phyloP scores from a whole-genome alignment of 30 jellyfish, hydroid and myxozoan genomes.

The Turritopsis dohrnii region DNA sequence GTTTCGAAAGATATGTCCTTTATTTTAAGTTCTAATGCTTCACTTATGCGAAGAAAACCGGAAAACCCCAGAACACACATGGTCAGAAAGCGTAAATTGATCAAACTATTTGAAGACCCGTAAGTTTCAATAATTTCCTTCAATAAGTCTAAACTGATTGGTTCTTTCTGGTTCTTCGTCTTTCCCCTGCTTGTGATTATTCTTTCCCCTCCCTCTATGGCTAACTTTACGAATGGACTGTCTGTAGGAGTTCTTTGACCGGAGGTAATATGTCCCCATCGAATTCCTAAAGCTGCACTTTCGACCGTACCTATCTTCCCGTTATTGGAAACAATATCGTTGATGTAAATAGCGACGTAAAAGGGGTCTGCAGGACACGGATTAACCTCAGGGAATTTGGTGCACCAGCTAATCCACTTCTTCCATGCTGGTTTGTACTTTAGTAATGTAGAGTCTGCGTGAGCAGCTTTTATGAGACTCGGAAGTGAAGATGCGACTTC shows the following conservation, averaged over 20 bases:
- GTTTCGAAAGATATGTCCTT: not conserved
- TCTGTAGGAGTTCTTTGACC: not conserved
- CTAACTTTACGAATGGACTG: not conserved
- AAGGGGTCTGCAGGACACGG: not conserved
- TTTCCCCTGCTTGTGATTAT: not conserved
- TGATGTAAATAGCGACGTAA: not conserved
- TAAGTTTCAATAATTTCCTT: not conserved
- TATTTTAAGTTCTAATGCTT: not conserved
- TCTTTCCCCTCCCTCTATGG: not conserved
- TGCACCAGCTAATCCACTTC: not conserved
- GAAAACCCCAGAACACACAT: not conserved
- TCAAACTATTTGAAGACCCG: not conserved
- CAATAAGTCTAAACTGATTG: not conserved
- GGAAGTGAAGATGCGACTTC: too few relatives aligned
- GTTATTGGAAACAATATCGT: not conserved
- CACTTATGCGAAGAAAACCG: not conserved
- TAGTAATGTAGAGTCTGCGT: not conserved
- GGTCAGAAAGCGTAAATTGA: not conserved
- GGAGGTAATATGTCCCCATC: not conserved
- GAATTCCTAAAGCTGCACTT: not conserved
- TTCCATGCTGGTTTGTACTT: not conserved
- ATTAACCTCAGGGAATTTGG: too few relatives aligned
- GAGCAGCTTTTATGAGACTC: too few relatives aligned
- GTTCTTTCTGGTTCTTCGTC: not conserved
- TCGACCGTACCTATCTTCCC: not conserved